phyloP scores from a whole-genome alignment of 1,140 invertebrate genomes.

The Diorhabda carinulata region DNA sequence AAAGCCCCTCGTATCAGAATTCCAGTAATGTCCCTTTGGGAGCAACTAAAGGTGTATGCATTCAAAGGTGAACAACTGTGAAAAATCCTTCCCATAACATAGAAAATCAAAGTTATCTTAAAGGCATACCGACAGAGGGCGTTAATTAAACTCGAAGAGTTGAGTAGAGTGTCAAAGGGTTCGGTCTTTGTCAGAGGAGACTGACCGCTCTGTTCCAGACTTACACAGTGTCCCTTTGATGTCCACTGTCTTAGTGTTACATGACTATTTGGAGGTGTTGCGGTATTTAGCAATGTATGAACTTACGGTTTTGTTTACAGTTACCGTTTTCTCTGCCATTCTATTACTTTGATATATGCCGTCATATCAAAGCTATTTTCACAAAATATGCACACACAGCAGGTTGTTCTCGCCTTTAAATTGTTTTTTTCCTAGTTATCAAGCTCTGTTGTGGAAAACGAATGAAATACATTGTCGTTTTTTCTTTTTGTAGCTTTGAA shows the following conservation, averaged over 20 bases:
- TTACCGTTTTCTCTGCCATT: not conserved
- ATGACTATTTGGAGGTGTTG: constrained; percentile 43
- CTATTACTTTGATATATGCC: not conserved
- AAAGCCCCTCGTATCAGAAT: not conserved
- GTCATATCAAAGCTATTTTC: constrained; percentile 26
- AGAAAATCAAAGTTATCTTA: constrained; percentile 42
- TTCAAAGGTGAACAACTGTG: constrained; percentile 7
- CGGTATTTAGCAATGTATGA: constrained; percentile 45
- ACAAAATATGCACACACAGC: constrained; percentile 10
- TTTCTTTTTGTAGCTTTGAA: no score
- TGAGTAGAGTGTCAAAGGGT: constrained; percentile 44
- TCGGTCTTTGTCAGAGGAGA: constrained; percentile 38
- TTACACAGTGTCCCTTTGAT: constrained; percentile 40
- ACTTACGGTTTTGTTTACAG: constrained; percentile 31
- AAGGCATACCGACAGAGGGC: constrained; percentile 42
- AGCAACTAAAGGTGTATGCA: not conserved
- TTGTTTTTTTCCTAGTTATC: not conserved
- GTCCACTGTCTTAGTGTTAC: constrained; percentile 47
- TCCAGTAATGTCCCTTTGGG: not conserved
- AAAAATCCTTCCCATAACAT: constrained; percentile 10
- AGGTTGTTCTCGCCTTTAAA: constrained; percentile 8
- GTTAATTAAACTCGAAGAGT: constrained; percentile 45
- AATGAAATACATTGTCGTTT: no score
- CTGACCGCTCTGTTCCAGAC: constrained; percentile 43
- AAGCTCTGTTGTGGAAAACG: no score